These are phyloP conservation scores for Sarcophaga carnaria DNA, from an alignment of 2,888 invertebrate species.

Conservation along the genomic window DNA sequence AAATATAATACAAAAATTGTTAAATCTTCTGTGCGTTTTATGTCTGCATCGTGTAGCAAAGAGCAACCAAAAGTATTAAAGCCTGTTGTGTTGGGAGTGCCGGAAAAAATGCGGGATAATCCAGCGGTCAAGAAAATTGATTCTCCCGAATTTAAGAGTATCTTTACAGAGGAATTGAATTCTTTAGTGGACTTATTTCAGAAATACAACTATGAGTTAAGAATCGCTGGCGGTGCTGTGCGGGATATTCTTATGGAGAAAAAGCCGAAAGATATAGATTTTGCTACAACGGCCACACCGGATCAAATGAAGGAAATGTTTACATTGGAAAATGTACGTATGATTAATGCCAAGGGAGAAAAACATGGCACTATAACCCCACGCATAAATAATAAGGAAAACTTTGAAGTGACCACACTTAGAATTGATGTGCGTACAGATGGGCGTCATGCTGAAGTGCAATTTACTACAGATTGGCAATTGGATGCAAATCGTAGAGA, in stretches of 20 bases:
- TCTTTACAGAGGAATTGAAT: conserved; percentile 92
- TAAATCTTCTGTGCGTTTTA: conserved; percentile 37
- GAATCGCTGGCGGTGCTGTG: conserved; percentile 98
- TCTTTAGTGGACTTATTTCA: conserved; percentile 89
- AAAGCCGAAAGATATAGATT: conserved; percentile 95
- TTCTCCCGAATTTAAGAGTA: conserved; percentile 87
- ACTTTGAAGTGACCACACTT: conserved; percentile 96
- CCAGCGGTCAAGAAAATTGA: conserved; percentile 89
- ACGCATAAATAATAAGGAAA: conserved; percentile 95
- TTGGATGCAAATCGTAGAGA: conserved; percentile 97
- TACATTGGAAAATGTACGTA: conserved; percentile 88
- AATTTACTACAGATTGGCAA: conserved; percentile 96
- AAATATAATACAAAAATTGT: conserved; percentile 32
- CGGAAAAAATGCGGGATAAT: conserved; percentile 82
- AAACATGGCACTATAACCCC: conserved; percentile 98
- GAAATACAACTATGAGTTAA: conserved; percentile 91
- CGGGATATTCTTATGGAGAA: conserved; percentile 91
- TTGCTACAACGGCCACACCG: conserved; percentile 98
- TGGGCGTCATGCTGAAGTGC: conserved; percentile 95
- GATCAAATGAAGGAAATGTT: conserved; percentile 98
- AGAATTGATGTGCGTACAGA: conserved; percentile 89
- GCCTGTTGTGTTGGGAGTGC: conserved; percentile 70
- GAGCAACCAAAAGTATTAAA: conserved; percentile 48
- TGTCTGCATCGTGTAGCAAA: conserved; percentile 38
- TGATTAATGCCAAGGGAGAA: conserved; percentile 96